Base-by-base conservation (phyloP, 2,888 invertebrate species). In the Meteorus cinctellus region DNA sequence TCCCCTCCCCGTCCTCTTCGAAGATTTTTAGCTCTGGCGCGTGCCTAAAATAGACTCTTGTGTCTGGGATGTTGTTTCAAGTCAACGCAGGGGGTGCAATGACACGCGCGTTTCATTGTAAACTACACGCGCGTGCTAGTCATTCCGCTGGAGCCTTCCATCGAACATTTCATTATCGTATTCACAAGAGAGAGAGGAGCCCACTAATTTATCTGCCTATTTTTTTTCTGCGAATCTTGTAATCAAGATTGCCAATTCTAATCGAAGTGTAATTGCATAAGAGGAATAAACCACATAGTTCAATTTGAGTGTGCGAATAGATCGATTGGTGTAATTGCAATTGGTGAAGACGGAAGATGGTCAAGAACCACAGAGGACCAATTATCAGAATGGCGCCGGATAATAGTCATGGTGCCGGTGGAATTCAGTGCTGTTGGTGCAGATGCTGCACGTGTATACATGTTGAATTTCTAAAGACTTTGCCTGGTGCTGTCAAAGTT, bases 371-470 rank as follows among this genome's bases (percentile, higher is more conserved):
- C 67, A 76, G 82, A 34, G 74, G 87, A 14, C 88, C 88, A 24
- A 78, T 87, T 16, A 86, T 88, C 73, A 84, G 88, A 67, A 86
- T 88, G 84, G 82, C 85, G 41, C 82, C 84, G 45, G 75, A 77
- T 51, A 81, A 77, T 62, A 83, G 82, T 34, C 83, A 87, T 72
- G 87, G 90, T 2, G 87, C 89, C 2, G 90, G 91, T 59, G 94
- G 95, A 68, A 91, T 94, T 77, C 92, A 93, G 84, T 93, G 95
- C 85, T 95, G 95, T 81, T 86, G 77, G 59, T 95, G 94, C 85
- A 91, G 93, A 77, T 94, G 96, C 85, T 96, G 95, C 85, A 94
- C 95, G 24, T 96, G 96, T 86, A 90, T 96, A 74, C 94, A 96
- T 88, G 91, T 96, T 72, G 93, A 93, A 60, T 95, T 96, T 87